phyloP scores from a whole-genome alignment of 1,140 invertebrate genomes.

The Psilanteris sp. region DNA sequence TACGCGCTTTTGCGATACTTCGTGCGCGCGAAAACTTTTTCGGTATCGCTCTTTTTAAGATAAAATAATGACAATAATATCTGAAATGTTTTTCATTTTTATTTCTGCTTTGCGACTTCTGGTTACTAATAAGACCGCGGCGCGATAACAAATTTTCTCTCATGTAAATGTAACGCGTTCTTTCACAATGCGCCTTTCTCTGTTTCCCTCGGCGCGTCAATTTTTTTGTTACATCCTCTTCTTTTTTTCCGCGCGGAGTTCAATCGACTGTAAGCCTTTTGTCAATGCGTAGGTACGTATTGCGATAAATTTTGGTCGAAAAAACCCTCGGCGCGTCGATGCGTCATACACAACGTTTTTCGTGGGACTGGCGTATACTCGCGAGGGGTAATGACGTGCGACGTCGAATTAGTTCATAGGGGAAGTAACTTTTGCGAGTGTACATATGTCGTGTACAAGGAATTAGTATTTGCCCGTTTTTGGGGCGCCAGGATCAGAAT shows the following conservation, averaged over 20 bases:
- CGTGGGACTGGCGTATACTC: slow-evolving; percentile 46
- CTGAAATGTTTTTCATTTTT: too few relatives aligned
- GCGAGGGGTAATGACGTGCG: slow-evolving; percentile 57
- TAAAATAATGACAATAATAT: too few relatives aligned
- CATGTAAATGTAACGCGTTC: slow-evolving; percentile 33
- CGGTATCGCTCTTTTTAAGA: too few relatives aligned
- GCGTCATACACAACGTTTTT: slow-evolving; percentile 61
- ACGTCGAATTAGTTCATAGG: slow-evolving; percentile 57
- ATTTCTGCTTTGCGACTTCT: neutral
- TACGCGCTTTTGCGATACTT: too few relatives aligned
- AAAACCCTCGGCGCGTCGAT: slow-evolving; percentile 58
- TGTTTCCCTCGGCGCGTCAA: slow-evolving; percentile 35
- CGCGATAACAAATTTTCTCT: slow-evolving; percentile 20
- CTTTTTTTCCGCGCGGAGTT: slow-evolving; percentile 47
- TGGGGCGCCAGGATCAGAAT: slow-evolving; percentile 18
- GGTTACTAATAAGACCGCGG: slow-evolving; percentile 12
- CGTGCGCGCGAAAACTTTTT: too few relatives aligned
- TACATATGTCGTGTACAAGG: slow-evolving; percentile 60
- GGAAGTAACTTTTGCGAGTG: slow-evolving; percentile 54
- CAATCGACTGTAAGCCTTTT: slow-evolving; percentile 72
- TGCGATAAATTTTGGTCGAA: slow-evolving; percentile 68
- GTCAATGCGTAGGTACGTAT: slow-evolving; percentile 62
- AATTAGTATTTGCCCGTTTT: slow-evolving; percentile 57
- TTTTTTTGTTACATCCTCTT: slow-evolving; percentile 30
- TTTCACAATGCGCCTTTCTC: slow-evolving; percentile 17